Base-by-base conservation (phyloP, 2,113 vertebrate species). In the Calcarius ornatus region DNA sequence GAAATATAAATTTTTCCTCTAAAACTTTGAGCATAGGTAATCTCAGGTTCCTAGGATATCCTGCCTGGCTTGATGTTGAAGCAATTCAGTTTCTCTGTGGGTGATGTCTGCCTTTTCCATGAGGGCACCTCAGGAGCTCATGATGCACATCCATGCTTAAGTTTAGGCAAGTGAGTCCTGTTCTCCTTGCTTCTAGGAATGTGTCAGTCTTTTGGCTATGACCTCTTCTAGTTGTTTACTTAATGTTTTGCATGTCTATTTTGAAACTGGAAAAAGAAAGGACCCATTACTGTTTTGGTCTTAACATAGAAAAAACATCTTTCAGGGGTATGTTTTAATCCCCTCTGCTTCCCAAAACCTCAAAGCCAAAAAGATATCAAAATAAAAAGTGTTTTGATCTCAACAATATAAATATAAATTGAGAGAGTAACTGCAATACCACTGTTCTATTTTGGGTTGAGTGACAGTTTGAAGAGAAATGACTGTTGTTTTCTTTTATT, bases 401-500 rank as follows among this genome's bases (percentile, higher is more conserved):
- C n/a, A 82, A 31, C 5, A 71, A 33, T n/a, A 31, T 43, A 57
- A 35, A 38, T 54, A 70, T 64, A 54, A 75, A 57, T 65, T 69
- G 37, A 38, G 22, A 28, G 40, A 70, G 14, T 27, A 65, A 45
- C 15, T 57, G 33, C 6, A 13, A 47, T 70, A 28, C 3, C 17
- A 31, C 11, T 94, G 47, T 40, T 66, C 28, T 21, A n/a, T 86
- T 94, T 91, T 72, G 42, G 25, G 5, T 22, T 66, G 60, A 84
- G 19, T 59, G n/a, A 65, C 33, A 81, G 18, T 75, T 84, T 85
- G 50, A 48, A 69, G 35, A 91, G 11, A 82, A 85, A 65, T 93
- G 1, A 90, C 35, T 60, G 2, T 18, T 70, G 11, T 81, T 94
- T 92, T 73, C 18, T 88, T 95, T 78, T 89, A 45, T 90, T 97